Evolutionary conservation across 2,113 vertebrate genomes (phyloP).

Genomic region (Athene noctua): DNA sequence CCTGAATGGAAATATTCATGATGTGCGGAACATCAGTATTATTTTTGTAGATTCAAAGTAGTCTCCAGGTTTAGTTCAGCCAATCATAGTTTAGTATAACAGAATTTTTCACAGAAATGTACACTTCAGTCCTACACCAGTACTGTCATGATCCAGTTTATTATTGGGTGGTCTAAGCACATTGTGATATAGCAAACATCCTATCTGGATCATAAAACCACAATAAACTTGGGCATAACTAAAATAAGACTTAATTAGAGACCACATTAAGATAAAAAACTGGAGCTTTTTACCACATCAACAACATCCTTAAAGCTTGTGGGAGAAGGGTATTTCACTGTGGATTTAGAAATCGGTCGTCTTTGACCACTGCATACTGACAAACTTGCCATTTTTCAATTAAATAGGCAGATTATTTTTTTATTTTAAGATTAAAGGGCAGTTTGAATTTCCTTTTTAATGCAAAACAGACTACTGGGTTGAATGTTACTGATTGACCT

Average conservation of each 20-base stretch:
- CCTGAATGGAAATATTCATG: background rate
- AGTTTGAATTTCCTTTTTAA: background rate
- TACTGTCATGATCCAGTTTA: background rate
- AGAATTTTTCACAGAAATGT: background rate
- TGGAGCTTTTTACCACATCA: background rate
- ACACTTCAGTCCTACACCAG: background rate
- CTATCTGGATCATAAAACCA: background rate
- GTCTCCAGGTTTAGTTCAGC: background rate
- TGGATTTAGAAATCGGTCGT: background rate
- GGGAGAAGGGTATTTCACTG: background rate
- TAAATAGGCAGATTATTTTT: constrained; percentile 27
- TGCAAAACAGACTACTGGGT: background rate
- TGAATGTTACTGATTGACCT: constrained; percentile 3
- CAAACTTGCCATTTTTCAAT: background rate
- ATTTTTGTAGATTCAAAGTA: background rate
- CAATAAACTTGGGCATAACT: background rate
- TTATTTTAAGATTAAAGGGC: background rate
- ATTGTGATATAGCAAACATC: background rate
- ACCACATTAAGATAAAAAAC: background rate
- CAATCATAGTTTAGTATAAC: background rate
- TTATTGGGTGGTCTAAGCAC: background rate
- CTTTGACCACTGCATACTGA: background rate
- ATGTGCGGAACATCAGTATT: background rate
- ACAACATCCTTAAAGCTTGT: background rate
- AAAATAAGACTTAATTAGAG: background rate